Base-by-base conservation (phyloP, 2,113 vertebrate species). In the Lanius ludovicianus region DNA sequence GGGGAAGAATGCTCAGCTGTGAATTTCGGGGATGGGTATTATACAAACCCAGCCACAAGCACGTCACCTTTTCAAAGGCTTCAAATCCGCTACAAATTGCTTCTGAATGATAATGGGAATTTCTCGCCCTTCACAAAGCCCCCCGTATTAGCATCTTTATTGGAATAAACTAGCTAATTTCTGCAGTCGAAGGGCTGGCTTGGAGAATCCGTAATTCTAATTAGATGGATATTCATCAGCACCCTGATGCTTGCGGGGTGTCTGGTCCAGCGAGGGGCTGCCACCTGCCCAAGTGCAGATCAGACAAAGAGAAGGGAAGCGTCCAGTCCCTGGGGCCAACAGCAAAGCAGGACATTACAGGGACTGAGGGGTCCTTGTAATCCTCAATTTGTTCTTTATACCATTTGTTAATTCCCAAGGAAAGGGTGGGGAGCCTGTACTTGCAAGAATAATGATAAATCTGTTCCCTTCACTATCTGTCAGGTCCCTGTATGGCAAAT, bases 31-130 rank as follows among this genome's bases (percentile, higher is more conserved):
- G 60, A 31, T 1, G 68, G 67, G 94, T 67, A 85, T 96, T 95
- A 89, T 93, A 47, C 78, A 92, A 81, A 85, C 62, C 49, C 76
- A 96, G 94, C 89, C 93, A 91, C 69, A 53, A 82, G 87, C 64
- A 84, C 87, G 28, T 70, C 84, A 86, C 89, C 92, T 96, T 95
- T 96, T 95, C 93, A 96, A 90, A 97, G 64, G 87, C 91, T 95
- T 95, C 95, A 85, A 85, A 81, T 93, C 92, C 46, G 44, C 91
- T 92, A 92, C 84, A 89, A 78, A 97, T 96, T 94, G 95, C 95
- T 97, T 86, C 91, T 94, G 96, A 94, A 89, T 94, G 92, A 96
- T 73, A 90, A 87, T 67, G 65, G 80, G 67, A 95, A 76, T 88
- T 85, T 94, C 84, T 91, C 5, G 5, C 78, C 93, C 64, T 83